A percentile compares a stretch with the other conserved stretches of the same genome.
phyloP scores from a whole-genome alignment of 2,113 vertebrate species.

The Catharus bicknelli region DNA sequence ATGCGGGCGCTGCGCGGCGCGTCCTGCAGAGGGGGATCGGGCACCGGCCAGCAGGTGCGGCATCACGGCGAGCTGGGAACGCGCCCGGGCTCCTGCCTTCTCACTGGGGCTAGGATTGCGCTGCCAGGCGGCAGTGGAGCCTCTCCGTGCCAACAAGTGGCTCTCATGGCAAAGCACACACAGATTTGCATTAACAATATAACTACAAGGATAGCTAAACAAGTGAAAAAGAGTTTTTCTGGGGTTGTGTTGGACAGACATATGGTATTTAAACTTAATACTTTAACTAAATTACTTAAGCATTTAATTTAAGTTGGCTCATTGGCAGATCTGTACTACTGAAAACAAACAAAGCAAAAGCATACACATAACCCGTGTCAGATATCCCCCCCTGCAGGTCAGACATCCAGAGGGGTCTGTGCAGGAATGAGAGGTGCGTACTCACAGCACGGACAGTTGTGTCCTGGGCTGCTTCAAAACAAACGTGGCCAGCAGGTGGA shows the following conservation, averaged over 20 bases:
- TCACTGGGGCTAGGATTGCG: too few species aligned
- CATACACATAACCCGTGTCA: too few species aligned
- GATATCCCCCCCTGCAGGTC: not conserved
- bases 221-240: too few species aligned
- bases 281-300: too few species aligned
- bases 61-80: not conserved
- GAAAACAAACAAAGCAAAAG: too few species aligned
- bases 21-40: slow-evolving; percentile 50
- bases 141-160: not conserved
- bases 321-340: too few species aligned
- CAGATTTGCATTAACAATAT: too few species aligned
- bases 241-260: too few species aligned
- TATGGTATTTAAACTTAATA: too few species aligned
- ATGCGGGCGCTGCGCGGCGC: not conserved
- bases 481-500: not conserved
- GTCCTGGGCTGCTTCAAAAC: not conserved
- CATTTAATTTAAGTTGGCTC: too few species aligned
- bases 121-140: not conserved
- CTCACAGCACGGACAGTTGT: not conserved
- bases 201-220: too few species aligned
- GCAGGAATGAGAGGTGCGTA: not conserved
- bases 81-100: not conserved
- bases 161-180: too few species aligned
- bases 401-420: not conserved
- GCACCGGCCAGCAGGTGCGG: not conserved